Percentiles rank a stretch among this genome's conserved stretches.
These are phyloP conservation scores for Cyprinodon brontotheroides DNA, from an alignment of 2,113 vertebrate genomes.

Conservation along the genomic window DNA sequence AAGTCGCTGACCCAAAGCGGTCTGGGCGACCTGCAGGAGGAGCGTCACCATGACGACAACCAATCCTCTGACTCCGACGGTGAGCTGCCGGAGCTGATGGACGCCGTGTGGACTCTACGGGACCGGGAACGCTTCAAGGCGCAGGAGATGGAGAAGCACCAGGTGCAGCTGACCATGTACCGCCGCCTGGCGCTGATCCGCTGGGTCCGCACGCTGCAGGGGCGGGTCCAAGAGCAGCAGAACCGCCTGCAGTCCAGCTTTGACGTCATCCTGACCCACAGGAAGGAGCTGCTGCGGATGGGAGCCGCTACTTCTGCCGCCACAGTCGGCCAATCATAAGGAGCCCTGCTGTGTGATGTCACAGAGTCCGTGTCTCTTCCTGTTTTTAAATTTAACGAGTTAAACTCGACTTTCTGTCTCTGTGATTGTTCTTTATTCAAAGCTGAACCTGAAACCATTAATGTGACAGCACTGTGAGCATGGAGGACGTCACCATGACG, in stretches of 20 bases:
- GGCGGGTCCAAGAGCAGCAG: slow-evolving; percentile 90
- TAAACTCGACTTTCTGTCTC: not conserved
- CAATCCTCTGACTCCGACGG: slow-evolving; percentile 74
- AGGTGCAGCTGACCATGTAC: slow-evolving; percentile 95
- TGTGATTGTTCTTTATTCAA: not conserved
- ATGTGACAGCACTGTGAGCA: not conserved
- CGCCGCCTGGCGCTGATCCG: slow-evolving; percentile 92
- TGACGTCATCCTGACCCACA: slow-evolving; percentile 92
- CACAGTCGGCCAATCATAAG: slow-evolving; percentile 77
- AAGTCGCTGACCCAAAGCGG: slow-evolving; percentile 6
- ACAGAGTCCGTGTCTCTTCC: not conserved
- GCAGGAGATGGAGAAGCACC: slow-evolving; percentile 95
- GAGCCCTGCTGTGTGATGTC: not conserved
- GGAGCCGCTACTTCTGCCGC: slow-evolving; percentile 50
- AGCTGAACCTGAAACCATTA: not conserved
- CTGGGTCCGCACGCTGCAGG: slow-evolving; percentile 92
- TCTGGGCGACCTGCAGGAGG: slow-evolving; percentile 23
- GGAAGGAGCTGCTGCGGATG: slow-evolving; percentile 92
- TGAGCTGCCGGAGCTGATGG: slow-evolving; percentile 81
- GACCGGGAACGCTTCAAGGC: slow-evolving; percentile 94
- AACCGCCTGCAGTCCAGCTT: slow-evolving; percentile 94
- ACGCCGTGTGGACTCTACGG: slow-evolving; percentile 87
- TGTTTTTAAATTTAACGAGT: not conserved
- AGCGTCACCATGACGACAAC: slow-evolving; percentile 18
- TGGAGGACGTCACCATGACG: not conserved